These are phyloP conservation scores for Exephanes ischioxanthus DNA, from an alignment of 2,888 invertebrate genomes.

Conservation along the genomic window DNA sequence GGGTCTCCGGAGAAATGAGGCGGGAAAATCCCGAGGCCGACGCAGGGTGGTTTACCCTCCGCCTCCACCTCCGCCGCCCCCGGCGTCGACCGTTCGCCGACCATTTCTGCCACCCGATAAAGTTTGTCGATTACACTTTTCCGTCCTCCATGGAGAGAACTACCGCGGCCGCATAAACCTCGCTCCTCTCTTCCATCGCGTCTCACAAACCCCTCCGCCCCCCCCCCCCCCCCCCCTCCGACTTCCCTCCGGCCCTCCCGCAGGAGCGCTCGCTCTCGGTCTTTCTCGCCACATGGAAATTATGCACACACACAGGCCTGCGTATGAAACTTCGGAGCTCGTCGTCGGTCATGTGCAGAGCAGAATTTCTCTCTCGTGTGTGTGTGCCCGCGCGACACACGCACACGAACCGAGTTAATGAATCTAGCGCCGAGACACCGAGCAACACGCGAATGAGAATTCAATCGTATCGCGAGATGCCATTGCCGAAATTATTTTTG, in stretches of 20 bases:
- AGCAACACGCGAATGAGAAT: constrained; percentile 20
- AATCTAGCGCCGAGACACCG: constrained; percentile 72
- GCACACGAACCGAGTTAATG: constrained; percentile 76
- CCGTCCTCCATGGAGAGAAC: constrained; percentile 72
- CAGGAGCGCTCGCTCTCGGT: constrained; percentile 16
- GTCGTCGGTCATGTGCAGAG: constrained; percentile 39
- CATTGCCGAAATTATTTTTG: constrained; percentile 39
- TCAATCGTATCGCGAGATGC: constrained; percentile 24
- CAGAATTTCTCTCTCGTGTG: constrained; percentile 17
- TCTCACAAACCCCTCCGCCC: constrained; percentile 17
- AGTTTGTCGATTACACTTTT: constrained; percentile 83
- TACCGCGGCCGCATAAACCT: constrained; percentile 49
- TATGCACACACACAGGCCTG: constrained; percentile 11
- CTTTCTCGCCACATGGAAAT: constrained; percentile 41
- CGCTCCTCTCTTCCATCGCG: constrained; percentile 52
- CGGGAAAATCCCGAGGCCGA: constrained; percentile 74
- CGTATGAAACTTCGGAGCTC: neutral
- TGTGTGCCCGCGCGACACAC: neutral
- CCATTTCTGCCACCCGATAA: constrained; percentile 79
- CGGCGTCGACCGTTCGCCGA: constrained; percentile 69
- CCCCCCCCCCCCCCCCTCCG: neutral
- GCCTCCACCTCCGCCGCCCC: constrained; percentile 66
- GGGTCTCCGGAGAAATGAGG: constrained; percentile 78
- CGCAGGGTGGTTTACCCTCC: constrained; percentile 64
- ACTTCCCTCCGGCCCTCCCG: constrained; percentile 21